Base-by-base conservation (phyloP, 2,797 vertebrate species). In the Malacoraja senta region DNA sequence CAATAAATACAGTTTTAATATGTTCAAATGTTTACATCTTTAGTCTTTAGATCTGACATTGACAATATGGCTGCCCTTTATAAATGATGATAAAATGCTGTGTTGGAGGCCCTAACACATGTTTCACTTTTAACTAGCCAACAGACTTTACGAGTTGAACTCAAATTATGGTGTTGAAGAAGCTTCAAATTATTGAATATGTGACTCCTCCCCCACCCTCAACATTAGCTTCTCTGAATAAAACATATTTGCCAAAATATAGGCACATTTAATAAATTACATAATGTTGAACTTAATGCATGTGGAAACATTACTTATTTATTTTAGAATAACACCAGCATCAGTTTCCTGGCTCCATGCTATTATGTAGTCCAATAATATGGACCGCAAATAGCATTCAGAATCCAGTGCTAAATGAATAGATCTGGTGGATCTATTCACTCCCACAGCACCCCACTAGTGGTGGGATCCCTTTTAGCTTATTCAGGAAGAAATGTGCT, bases 1-100 rank as follows among this genome's bases (percentile, higher is more conserved):
- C 58, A 86, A n/a, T 88, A 32, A 65, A 65, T 32, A 17, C 15
- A 91, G 88, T 72, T 72, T 44, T 71, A 86, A 71, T 68, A 21
- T 71, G 84, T 65, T 91, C 38, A 91, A 91, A 74, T 91, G 44
- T 74, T 91, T 74, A 91, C 35, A 91, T 91, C 53, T 91, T 91
- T 44, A 12, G 38, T 29, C 38, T 38, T 38, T 13, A 74, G 71
- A 72, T 74, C 17, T 29, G 13, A 24, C 68, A 72, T 72, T 74
- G 29, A 38, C 35, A 74, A 91, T 1, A 72, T 91, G 68, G 32
- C 68, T 74, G 38, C 24, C 24, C 68, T 91, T 19, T 68, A 53
- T 19, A 35, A 72, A 72, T 91, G 65, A 72, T 44, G 15, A 72
- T 91, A 72, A 44, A 32, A 44, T 53, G 7, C 44, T 53, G 32